A percentile compares a stretch with the other conserved stretches of the same genome.
phyloP scores from a whole-genome alignment of 2,113 vertebrate species.

The Macheiramphus alcinus region DNA sequence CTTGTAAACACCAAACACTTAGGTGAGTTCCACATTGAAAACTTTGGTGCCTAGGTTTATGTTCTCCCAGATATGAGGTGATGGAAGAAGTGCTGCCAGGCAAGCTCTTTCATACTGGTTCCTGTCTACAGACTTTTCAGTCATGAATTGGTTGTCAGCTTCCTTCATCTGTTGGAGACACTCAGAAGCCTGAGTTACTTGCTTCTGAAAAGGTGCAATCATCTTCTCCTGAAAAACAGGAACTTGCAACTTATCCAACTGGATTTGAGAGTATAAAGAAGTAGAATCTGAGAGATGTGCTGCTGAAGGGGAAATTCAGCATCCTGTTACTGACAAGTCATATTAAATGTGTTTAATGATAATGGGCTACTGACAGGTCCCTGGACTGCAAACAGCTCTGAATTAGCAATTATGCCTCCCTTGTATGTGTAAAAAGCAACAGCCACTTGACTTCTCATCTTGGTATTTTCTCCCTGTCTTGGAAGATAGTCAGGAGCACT shows the following conservation, averaged over 20 bases:
- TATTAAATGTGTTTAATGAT: background rate
- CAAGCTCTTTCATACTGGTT: background rate
- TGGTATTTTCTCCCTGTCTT: background rate
- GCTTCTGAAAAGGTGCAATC: background rate
- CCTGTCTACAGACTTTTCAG: background rate
- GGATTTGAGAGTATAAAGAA: background rate
- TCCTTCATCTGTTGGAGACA: background rate
- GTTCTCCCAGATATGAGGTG: background rate
- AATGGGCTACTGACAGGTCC: background rate
- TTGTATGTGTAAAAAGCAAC: background rate
- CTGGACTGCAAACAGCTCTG: background rate
- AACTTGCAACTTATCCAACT: background rate
- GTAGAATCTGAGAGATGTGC: background rate
- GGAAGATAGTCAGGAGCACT: background rate
- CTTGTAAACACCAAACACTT: background rate
- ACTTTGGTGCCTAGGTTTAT: background rate
- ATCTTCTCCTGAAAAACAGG: background rate
- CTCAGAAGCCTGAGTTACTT: background rate
- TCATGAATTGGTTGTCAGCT: background rate
- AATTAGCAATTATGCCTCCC: background rate
- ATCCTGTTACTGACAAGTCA: conserved; percentile 7
- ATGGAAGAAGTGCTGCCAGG: background rate
- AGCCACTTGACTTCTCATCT: background rate
- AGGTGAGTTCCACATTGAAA: background rate
- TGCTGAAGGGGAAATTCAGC: conserved; percentile 6